Percentiles rank a stretch among this genome's conserved stretches.
These are phyloP conservation scores for Atherinosoma microstoma DNA, from an alignment of 2,797 vertebrate genomes.

Conservation along the genomic window DNA sequence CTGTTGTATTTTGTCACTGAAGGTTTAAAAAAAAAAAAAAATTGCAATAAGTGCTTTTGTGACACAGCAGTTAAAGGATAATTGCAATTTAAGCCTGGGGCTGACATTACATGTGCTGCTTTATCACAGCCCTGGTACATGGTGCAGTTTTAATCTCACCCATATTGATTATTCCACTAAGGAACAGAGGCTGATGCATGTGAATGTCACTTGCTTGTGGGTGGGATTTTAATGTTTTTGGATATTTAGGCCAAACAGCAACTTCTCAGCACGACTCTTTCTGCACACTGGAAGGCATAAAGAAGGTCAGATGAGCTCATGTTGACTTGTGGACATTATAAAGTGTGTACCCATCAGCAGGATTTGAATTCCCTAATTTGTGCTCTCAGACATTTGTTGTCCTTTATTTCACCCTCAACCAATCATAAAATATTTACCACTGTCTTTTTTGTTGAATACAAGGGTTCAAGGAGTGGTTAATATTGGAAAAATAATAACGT, in stretches of 20 bases:
- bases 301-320: conserved; percentile 46
- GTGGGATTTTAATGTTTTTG: conserved; percentile 1
- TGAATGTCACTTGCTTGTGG: conserved; percentile 32
- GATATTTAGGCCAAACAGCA: conserved; percentile 40
- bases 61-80: conserved; percentile 50
- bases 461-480: conserved; percentile 1
- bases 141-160: conserved; percentile 40
- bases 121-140: conserved; percentile 49
- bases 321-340: conserved; percentile 30
- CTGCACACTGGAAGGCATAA: conserved; percentile 15
- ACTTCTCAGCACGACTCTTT: conserved; percentile 14
- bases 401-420: conserved; percentile 56
- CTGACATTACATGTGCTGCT: conserved; percentile 43
- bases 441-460: conserved; percentile 28
- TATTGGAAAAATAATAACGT: conserved; percentile 16
- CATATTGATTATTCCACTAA: conserved; percentile 53
- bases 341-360: conserved; percentile 16
- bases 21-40: background rate
- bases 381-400: conserved; percentile 44
- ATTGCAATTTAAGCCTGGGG: conserved; percentile 62
- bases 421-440: conserved; percentile 64
- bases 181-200: conserved; percentile 19
- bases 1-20: conserved; percentile 35
- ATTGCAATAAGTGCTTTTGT: conserved; percentile 46
- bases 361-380: conserved; percentile 11